A percentile compares a stretch with the other conserved stretches of the same genome.
Conservation (phyloP, 2,113 vertebrate species). For the Aspidoscelis tigris region DNA sequence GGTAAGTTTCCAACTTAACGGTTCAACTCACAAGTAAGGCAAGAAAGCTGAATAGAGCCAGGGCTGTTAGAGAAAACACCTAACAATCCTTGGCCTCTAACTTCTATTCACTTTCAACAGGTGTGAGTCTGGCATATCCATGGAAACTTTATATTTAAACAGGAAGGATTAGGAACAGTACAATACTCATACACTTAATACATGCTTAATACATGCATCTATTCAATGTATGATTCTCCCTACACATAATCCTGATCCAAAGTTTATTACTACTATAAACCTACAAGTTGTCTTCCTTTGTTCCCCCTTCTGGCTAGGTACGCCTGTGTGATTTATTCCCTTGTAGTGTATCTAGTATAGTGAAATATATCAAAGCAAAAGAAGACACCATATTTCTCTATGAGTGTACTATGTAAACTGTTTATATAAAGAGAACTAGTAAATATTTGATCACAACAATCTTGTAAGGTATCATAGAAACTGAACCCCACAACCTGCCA, state of each 20-base stretch:
- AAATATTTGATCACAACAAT: neutral
- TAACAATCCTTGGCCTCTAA: too few relatives aligned
- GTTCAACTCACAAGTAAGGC: too few relatives aligned
- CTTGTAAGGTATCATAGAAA: neutral
- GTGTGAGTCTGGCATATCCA: too few relatives aligned
- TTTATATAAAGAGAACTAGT: neutral
- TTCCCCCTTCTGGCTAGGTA: neutral
- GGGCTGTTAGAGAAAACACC: too few relatives aligned
- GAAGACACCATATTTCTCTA: neutral
- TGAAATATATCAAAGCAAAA: neutral
- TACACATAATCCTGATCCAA: too few relatives aligned
- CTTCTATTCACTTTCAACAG: too few relatives aligned
- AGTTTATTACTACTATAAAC: neutral
- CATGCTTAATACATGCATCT: neutral
- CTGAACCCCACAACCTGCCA: accelerated
- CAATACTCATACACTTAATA: neutral
- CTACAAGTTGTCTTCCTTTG: neutral
- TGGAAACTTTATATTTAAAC: neutral
- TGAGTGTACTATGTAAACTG: neutral
- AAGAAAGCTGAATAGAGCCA: too few relatives aligned
- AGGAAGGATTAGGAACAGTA: neutral
- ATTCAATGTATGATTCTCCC: neutral
- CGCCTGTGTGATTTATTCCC: neutral
- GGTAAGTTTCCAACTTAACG: too few relatives aligned
- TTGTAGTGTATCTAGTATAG: neutral